Base-by-base conservation (phyloP, 2,888 invertebrate species). In the Mesopsocus fuscifrons region DNA sequence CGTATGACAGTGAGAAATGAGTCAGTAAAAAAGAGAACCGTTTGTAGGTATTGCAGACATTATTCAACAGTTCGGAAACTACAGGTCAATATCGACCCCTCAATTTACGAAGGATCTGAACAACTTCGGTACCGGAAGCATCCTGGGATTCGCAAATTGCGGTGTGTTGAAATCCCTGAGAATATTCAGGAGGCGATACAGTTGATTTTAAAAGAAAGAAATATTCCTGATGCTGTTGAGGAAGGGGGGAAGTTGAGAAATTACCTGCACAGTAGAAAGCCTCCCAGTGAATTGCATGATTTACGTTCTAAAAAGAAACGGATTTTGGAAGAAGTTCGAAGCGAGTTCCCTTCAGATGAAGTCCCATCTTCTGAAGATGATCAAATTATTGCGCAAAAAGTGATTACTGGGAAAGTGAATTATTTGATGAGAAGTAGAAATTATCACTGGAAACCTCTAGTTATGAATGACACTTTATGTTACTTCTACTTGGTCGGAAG, bases 361-460 rank as follows among this genome's bases (percentile, higher is more conserved):
- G 26, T 60, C 16, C 48, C 51, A 5, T 46, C 49, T 2, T 54
- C 59, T 0, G 50, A 49, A 41, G 62, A 64, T 20, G 64, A 67
- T 32, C 58, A 63, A 22, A 32, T 22, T 3, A 22, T 21, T 21
- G 17, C 31, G 2, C 3, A 3, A 18, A n/a, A 4, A 30, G n/a
- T 42, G 16, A 17, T 34, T 13, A 3, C 18, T 34, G 38, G 21
- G 34, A 15, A 35, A 20, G 33, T 42, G n/a, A 11, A 43, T 6
- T 13, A 16, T 3, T 11, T 20, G 15, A 53, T 84, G 17, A 73
- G 71, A 48, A 62, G 67, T 49, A 67, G 70, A 45, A 59, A 77
- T 0, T 79, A 81, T 54, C 66, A 74, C 40, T 88, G 88, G 87
- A 69, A 71, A 35, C 72, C 79, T 13, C 66, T 84, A 18, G 63